Evolutionary conservation across 2,113 vertebrate genomes (phyloP), one percentile per base, ranked within the genome.

Genomic region (Oncorhynchus gorbuscha): DNA sequence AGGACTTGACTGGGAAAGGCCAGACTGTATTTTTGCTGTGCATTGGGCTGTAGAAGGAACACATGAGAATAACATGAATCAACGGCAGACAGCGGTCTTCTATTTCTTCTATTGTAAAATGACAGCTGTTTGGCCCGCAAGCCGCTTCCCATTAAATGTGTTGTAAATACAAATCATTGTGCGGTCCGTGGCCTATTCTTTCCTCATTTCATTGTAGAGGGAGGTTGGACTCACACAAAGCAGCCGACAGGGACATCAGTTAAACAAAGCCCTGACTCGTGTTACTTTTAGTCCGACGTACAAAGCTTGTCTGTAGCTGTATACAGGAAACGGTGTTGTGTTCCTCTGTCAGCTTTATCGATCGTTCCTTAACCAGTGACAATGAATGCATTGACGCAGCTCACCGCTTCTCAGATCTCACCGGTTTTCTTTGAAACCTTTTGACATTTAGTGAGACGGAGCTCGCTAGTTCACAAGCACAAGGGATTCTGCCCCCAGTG

Each of bases 291-390:
- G 45, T 8, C 13, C 59, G 61, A 76, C 32, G n/a, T 18, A 30
- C 59, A 62, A 62, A 62, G 6, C 13, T 5, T 4, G 30, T 14
- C 12, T 30, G 16, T 20, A 7, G 66, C 1, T 28, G 16, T 26
- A 28, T 28, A 30, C 11, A 28, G 16, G 7, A 68, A 16, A 18
- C 3, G 16, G 2, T 13, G 9, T 9, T 48, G 71, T 73, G 72
- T 66, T 76, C 69, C 72, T 55, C 72, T 71, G 84, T 78, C 73
- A 82, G 86, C 69, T 4, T 73, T 81, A 87, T 87, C 0, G 71
- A 85, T 80, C 65, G 59, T 58, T 77, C 73, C 24, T 26, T 55
- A 20, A 26, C 72, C 65, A 61, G 35, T 74, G 79, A 77, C 67
- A 85, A 80, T 69, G 39, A 68, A 74, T 24, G 72, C 65, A 72